Conservation (phyloP, 2,888 invertebrate genomes). For the Corbicula japonica region DNA sequence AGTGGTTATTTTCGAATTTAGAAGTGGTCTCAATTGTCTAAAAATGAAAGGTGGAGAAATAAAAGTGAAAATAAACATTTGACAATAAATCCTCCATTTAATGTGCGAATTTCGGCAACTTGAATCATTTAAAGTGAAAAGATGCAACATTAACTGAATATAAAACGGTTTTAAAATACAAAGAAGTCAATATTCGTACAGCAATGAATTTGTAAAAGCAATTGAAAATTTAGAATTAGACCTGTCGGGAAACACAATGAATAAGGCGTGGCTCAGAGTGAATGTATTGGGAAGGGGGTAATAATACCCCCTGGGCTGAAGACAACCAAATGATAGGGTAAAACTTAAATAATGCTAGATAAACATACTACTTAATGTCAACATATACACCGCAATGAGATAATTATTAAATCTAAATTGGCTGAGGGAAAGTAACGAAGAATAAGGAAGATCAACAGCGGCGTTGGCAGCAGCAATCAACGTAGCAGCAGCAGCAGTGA, state of each 20-base stretch:
- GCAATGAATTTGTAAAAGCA: constrained; percentile 38
- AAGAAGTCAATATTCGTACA: constrained; percentile 42
- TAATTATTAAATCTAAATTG: neutral
- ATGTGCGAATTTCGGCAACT: constrained; percentile 49
- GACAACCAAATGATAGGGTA: constrained; percentile 43
- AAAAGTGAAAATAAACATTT: constrained; percentile 54
- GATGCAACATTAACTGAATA: constrained; percentile 25
- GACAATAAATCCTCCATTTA: constrained; percentile 45
- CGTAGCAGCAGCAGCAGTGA: too few species aligned
- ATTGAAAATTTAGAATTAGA: constrained; percentile 39
- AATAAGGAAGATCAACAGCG: too few species aligned
- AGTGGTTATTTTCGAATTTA: neutral
- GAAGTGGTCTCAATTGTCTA: constrained; percentile 1
- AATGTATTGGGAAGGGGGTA: constrained; percentile 26
- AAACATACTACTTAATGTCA: constrained; percentile 48
- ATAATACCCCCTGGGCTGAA: constrained; percentile 33
- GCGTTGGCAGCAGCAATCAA: too few species aligned
- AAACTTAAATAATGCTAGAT: constrained; percentile 23
- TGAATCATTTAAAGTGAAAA: constrained; percentile 50
- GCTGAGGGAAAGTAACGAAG: too few species aligned
- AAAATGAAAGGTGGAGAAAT: constrained; percentile 50
- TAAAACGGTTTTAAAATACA: constrained; percentile 23
- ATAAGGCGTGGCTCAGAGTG: constrained; percentile 31
- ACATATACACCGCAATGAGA: constrained; percentile 22
- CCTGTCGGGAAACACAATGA: constrained; percentile 15